A percentile compares a stretch with the other conserved stretches of the same genome.
Conservation (phyloP, 2,888 invertebrate species). For the Caenorhabditis parvicauda region DNA sequence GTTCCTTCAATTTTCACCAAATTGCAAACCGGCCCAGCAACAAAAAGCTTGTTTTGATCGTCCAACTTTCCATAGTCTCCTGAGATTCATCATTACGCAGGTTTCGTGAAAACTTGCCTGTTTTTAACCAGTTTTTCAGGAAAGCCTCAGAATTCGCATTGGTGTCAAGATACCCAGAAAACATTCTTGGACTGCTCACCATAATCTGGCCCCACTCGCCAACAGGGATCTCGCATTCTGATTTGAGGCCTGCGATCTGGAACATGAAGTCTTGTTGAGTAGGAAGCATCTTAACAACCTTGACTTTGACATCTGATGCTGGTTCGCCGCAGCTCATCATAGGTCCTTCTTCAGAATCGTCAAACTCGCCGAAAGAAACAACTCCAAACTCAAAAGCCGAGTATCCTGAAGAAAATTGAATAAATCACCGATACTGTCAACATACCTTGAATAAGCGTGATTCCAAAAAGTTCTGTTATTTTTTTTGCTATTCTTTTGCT, state of each 20-base stretch:
- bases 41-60: constrained; percentile 15
- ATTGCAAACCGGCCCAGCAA: constrained; percentile 13
- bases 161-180: constrained; percentile 2
- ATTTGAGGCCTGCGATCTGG: constrained; percentile 16
- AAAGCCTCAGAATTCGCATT: constrained; percentile 1
- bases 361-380: constrained; percentile 16
- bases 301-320: constrained; percentile 19
- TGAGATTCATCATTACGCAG: neutral
- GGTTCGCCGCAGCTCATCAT: constrained; percentile 21
- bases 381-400: constrained; percentile 27
- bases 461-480: constrained; percentile 15
- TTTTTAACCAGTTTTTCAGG: constrained; percentile 14
- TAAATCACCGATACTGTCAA: neutral
- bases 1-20: constrained; percentile 10
- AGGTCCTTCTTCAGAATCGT: neutral
- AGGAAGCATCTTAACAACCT: constrained; percentile 10
- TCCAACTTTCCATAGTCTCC: constrained; percentile 32
- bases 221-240: constrained; percentile 11
- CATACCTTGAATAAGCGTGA: constrained; percentile 27
- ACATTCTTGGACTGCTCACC: constrained; percentile 10
- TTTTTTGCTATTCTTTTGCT: constrained; percentile 11
- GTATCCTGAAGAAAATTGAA: constrained; percentile 16
- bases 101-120: constrained; percentile 3
- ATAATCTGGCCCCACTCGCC: constrained; percentile 25
- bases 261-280: neutral